Evolutionary conservation across 2,797 vertebrate species (phyloP).

Genomic region (Sebastes taczanowskii): DNA sequence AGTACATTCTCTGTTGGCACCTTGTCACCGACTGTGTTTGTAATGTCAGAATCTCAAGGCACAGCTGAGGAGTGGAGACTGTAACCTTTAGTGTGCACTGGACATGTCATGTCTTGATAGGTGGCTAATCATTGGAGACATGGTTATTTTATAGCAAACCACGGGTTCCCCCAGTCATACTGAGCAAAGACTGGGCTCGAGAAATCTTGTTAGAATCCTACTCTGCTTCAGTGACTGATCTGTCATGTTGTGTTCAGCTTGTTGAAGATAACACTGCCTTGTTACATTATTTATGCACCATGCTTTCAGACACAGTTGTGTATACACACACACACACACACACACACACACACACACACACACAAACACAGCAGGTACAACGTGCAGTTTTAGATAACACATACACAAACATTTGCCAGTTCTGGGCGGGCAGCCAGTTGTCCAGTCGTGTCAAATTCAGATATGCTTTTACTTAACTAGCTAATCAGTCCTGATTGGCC

Average conservation of each 20-base stretch:
- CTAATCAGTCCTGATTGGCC: conserved; percentile 42
- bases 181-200: neutral
- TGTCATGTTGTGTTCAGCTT: conserved; percentile 28
- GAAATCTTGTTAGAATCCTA: neutral
- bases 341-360: neutral
- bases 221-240: conserved; percentile 15
- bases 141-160: neutral
- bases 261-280: conserved; percentile 22
- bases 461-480: conserved; percentile 23
- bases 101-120: too few relatives aligned
- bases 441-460: conserved; percentile 33
- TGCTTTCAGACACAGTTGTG: neutral
- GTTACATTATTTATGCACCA: conserved; percentile 40
- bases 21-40: too few relatives aligned
- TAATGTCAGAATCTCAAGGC: too few relatives aligned
- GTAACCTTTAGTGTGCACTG: too few relatives aligned
- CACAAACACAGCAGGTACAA: neutral
- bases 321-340: neutral
- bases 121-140: neutral
- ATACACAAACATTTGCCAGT: neutral
- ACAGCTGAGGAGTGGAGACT: too few relatives aligned
- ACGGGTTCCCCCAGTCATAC: neutral
- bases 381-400: conserved; percentile 19
- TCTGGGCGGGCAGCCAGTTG: conserved; percentile 9
- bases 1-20: too few relatives aligned